Evolutionary conservation across 2,888 invertebrate species (phyloP).

Genomic region (Drosophila putrida): DNA sequence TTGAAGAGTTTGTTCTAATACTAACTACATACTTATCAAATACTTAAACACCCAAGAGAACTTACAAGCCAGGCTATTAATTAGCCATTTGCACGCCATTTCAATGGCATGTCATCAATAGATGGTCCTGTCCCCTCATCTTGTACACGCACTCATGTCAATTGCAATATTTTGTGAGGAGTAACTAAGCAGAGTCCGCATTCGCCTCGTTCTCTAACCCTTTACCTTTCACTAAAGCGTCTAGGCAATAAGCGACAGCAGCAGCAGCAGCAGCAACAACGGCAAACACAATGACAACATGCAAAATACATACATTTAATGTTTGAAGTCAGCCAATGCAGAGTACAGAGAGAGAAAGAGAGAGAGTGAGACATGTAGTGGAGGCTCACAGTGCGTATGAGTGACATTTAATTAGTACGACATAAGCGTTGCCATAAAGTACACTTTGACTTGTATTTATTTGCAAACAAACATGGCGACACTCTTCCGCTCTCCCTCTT

Average conservation of each 20-base stretch:
- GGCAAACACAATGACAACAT: constrained; percentile 23
- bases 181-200: not conserved
- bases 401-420: constrained; percentile 75
- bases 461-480: constrained; percentile 62
- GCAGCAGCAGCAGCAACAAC: constrained; percentile 4
- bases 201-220: not conserved
- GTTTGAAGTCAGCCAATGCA: constrained; percentile 43
- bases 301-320: constrained; percentile 45
- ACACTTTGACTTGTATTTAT: constrained; percentile 72
- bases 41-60: constrained; percentile 18
- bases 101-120: constrained; percentile 53
- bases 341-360: not conserved
- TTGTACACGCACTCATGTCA: constrained; percentile 26
- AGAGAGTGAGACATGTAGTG: constrained; percentile 12
- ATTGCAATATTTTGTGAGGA: constrained; percentile 32
- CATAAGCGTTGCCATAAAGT: constrained; percentile 69
- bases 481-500: not conserved
- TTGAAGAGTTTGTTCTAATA: not conserved
- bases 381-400: constrained; percentile 61
- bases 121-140: constrained; percentile 11
- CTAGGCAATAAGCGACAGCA: constrained; percentile 14
- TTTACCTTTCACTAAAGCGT: not conserved
- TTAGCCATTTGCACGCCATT: constrained; percentile 67
- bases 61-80: constrained; percentile 45
- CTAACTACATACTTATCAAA: constrained; percentile 8